Percentiles rank a stretch among this genome's conserved stretches.
These are phyloP conservation scores for Azorinus chamasolen DNA, from an alignment of 2,888 invertebrate genomes.

Conservation along the genomic window DNA sequence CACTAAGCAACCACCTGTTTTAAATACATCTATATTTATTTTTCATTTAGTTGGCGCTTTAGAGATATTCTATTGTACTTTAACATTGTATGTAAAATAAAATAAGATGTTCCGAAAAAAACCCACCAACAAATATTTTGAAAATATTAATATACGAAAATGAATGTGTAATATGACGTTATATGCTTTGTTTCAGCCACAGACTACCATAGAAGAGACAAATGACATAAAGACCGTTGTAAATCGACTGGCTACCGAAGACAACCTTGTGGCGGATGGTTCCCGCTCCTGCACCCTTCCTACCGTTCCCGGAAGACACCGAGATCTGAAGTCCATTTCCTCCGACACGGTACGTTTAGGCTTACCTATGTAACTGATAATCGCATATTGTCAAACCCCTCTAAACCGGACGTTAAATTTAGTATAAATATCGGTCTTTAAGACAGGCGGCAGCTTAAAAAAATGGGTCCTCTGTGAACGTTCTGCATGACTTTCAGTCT, in stretches of 20 bases:
- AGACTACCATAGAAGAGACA: not conserved
- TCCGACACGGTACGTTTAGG: slow-evolving; percentile 79
- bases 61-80: too few relatives aligned
- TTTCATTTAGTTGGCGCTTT: too few relatives aligned
- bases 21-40: too few relatives aligned
- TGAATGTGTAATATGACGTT: too few relatives aligned
- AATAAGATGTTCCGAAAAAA: not conserved
- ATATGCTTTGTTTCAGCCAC: slow-evolving; percentile 19
- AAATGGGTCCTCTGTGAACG: too few relatives aligned
- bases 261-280: slow-evolving; percentile 51
- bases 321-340: slow-evolving; percentile 82
- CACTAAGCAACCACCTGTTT: too few relatives aligned
- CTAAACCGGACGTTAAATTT: too few relatives aligned
- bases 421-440: too few relatives aligned
- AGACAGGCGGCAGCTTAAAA: too few relatives aligned
- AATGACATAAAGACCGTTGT: slow-evolving; percentile 27
- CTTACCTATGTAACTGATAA: too few relatives aligned
- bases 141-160: not conserved
- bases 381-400: too few relatives aligned
- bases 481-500: too few relatives aligned
- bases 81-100: not conserved
- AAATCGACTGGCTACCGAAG: slow-evolving; percentile 45
- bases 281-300: slow-evolving; percentile 75
- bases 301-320: slow-evolving; percentile 75
- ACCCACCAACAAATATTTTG: not conserved